These are phyloP conservation scores for Mesocentrotus franciscanus DNA, from an alignment of 53 echinoderm and acorn worm genomes.

Conservation along the genomic window DNA sequence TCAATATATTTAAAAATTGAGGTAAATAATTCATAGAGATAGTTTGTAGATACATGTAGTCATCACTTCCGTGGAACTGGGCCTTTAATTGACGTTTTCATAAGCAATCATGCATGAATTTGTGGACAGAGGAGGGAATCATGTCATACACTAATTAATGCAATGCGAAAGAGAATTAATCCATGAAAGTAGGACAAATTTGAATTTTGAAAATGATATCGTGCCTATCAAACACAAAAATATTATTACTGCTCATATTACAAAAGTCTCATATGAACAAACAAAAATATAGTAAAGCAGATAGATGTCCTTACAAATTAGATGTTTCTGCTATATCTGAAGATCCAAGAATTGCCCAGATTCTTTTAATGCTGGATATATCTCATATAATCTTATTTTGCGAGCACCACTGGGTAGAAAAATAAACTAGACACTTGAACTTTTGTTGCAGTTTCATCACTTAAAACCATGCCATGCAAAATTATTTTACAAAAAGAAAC, in stretches of 20 bases:
- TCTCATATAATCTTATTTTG: background rate
- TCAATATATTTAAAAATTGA: too few species aligned
- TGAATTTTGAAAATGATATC: background rate
- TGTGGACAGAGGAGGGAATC: background rate
- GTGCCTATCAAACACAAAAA: background rate
- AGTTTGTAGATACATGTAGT: background rate
- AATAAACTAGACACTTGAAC: background rate
- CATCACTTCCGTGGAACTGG: background rate
- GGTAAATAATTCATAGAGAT: too few species aligned
- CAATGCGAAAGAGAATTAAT: background rate
- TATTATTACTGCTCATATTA: background rate
- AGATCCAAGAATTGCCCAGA: background rate
- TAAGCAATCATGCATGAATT: background rate
- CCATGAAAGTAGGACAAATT: background rate
- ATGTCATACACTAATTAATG: background rate
- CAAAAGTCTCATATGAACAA: background rate
- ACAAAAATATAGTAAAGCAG: background rate
- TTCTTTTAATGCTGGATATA: background rate
- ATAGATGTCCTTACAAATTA: background rate
- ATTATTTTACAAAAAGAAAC: background rate
- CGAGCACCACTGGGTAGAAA: background rate
- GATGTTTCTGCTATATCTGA: background rate
- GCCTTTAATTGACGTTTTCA: background rate
- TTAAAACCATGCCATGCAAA: constrained; percentile 8
- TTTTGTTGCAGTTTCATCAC: background rate